Conservation (phyloP, 2,113 vertebrate genomes). For the Notarius lentiginosus region DNA sequence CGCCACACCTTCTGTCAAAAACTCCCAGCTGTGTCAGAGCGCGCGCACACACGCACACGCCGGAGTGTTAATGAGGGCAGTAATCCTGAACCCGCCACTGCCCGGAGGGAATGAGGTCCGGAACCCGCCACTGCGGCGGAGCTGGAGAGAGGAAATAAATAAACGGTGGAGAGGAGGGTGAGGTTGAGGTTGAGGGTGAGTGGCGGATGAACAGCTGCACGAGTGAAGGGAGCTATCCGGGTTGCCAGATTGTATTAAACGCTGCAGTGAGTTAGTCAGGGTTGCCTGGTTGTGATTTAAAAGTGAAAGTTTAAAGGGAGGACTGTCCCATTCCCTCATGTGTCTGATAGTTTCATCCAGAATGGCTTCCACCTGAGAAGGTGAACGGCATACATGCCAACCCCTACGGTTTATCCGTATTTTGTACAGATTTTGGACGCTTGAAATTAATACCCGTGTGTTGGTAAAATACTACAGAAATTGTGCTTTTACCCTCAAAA, state of each 20-base stretch:
- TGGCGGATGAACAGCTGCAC: constrained; percentile 1
- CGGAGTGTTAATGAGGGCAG: neutral
- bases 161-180: neutral
- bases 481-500: too few relatives aligned
- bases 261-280: neutral
- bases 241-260: neutral
- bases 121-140: neutral
- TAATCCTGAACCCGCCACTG: neutral
- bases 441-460: too few relatives aligned
- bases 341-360: neutral
- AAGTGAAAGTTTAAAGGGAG: too few relatives aligned
- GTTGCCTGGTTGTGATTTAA: constrained; percentile 10
- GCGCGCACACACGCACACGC: neutral
- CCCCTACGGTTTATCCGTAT: too few relatives aligned
- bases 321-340: neutral
- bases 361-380: neutral
- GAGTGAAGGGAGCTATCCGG: neutral
- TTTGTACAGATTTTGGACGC: too few relatives aligned
- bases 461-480: too few relatives aligned
- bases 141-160: neutral
- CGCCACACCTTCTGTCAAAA: neutral
- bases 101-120: too few relatives aligned
- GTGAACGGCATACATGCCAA: neutral
- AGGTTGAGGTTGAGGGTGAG: too few relatives aligned
- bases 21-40: neutral